Percentiles rank a stretch among this genome's conserved stretches.
phyloP scores from a whole-genome alignment of 2,113 vertebrate species.

The Astur gentilis region DNA sequence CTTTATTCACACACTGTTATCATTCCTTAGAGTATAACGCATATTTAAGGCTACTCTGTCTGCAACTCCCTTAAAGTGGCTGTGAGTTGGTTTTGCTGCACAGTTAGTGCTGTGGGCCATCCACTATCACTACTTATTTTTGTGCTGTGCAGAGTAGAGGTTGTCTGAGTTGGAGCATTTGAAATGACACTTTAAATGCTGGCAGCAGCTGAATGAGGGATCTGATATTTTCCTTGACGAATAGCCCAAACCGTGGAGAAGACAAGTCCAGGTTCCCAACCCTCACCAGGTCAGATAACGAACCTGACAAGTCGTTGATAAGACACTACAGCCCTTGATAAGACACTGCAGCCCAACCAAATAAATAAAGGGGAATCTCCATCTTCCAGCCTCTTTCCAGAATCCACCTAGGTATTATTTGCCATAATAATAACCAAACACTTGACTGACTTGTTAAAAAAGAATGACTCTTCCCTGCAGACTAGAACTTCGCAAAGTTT shows the following conservation, averaged over 20 bases:
- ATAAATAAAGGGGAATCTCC: not conserved
- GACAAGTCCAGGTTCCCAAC: not conserved
- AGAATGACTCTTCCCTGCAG: not conserved
- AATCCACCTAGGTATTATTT: not conserved
- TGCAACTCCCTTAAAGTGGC: not conserved
- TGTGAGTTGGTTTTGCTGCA: not conserved
- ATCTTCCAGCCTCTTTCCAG: not conserved
- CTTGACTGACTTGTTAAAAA: not conserved
- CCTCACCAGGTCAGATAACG: fast-evolving
- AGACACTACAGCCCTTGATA: not conserved
- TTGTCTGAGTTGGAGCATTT: not conserved
- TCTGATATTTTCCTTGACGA: not conserved
- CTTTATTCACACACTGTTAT: not conserved
- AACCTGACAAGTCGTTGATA: not conserved
- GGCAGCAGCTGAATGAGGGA: not conserved
- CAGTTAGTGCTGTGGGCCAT: not conserved
- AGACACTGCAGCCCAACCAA: not conserved
- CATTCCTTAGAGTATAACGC: not conserved
- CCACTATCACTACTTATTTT: not conserved
- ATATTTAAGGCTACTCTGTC: not conserved
- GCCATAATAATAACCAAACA: not conserved
- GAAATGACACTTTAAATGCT: not conserved
- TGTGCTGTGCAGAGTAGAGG: not conserved
- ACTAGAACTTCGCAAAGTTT: not conserved
- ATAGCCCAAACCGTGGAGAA: not conserved